Percentiles rank a stretch among this genome's conserved stretches.
Evolutionary conservation across 2,888 invertebrate species (phyloP).

Genomic region (Acleris sparsana): DNA sequence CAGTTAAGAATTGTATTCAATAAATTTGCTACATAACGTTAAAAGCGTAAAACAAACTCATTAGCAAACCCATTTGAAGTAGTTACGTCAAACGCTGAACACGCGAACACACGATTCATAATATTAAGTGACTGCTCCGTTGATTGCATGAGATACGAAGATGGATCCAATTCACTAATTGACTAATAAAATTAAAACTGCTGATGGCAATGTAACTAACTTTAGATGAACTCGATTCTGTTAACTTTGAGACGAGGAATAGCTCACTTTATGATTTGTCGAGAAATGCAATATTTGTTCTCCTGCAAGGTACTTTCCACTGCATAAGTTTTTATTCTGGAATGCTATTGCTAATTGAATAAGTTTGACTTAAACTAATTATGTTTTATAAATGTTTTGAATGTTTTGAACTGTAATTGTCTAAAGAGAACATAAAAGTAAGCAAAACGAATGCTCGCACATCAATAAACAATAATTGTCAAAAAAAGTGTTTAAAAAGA

Average conservation of each 20-base stretch:
- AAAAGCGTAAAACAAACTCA: constrained; percentile 8
- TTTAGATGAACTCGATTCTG: constrained; percentile 8
- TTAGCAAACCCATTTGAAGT: constrained; percentile 46
- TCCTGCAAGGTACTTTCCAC: too few species aligned
- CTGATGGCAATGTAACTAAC: constrained; percentile 6
- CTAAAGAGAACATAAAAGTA: too few species aligned
- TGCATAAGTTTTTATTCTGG: too few species aligned
- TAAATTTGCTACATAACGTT: not conserved
- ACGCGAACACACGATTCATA: constrained; percentile 73
- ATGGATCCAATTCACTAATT: constrained; percentile 51
- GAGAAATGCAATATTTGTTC: not conserved
- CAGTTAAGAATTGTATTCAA: not conserved
- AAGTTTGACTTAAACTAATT: too few species aligned
- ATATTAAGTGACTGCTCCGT: constrained; percentile 62
- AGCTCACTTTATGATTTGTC: too few species aligned
- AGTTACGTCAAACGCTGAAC: constrained; percentile 62
- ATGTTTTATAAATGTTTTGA: too few species aligned
- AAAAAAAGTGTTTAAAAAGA: too few species aligned
- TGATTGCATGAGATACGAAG: constrained; percentile 59
- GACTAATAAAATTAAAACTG: constrained; percentile 34
- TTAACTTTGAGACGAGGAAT: not conserved
- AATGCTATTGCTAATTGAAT: too few species aligned
- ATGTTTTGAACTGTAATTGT: too few species aligned
- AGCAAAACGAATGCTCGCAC: too few species aligned
- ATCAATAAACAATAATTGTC: too few species aligned